Evolutionary conservation across 1,140 invertebrate genomes (phyloP).

Genomic region (Arctopsyche grandis): DNA sequence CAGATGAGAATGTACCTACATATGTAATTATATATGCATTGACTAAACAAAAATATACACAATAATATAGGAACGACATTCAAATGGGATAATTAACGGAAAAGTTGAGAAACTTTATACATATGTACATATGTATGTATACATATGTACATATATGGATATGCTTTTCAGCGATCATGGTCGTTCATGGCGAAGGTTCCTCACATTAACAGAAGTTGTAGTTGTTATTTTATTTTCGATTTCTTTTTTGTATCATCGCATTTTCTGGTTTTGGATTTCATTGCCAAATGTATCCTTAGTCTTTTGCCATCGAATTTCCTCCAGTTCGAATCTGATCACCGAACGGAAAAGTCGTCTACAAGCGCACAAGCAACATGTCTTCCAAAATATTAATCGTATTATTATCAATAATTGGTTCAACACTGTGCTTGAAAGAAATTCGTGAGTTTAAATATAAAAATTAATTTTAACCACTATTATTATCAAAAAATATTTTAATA

Average conservation of each 20-base stretch:
- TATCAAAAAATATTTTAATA: not conserved
- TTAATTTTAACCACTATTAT: too few relatives aligned
- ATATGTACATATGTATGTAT: not conserved
- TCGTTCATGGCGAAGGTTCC: not conserved
- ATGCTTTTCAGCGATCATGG: not conserved
- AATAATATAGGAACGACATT: too few relatives aligned
- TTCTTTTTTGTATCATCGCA: not conserved
- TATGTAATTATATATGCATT: too few relatives aligned
- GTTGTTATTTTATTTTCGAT: not conserved
- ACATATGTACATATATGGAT: not conserved
- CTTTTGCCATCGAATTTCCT: not conserved
- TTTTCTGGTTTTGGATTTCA: not conserved
- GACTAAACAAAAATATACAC: too few relatives aligned
- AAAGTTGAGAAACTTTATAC: not conserved
- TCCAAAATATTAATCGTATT: not conserved
- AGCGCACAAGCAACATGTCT: not conserved
- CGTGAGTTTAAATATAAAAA: not conserved
- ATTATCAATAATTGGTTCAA: not conserved
- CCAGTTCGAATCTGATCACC: not conserved
- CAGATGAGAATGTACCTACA: too few relatives aligned
- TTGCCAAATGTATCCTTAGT: slow-evolving; percentile 1
- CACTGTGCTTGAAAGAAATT: not conserved
- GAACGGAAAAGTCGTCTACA: not conserved
- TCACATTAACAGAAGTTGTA: not conserved
- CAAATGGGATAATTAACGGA: too few relatives aligned